phyloP scores from a whole-genome alignment of 2,797 vertebrate species.

The Intellagama lesueurii region DNA sequence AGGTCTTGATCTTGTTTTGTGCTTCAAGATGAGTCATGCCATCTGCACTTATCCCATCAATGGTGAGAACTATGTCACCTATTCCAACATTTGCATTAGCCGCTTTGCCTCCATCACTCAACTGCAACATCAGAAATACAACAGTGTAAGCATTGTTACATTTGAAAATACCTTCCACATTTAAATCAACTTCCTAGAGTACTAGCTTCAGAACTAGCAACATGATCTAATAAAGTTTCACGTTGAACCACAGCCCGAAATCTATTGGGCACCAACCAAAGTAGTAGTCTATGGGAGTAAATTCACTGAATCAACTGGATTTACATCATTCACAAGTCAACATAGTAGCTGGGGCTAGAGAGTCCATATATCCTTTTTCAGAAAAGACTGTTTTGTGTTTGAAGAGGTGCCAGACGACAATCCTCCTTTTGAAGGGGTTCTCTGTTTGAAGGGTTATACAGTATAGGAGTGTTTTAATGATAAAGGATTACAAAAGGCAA shows the following conservation, averaged over 20 bases:
- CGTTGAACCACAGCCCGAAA: background rate
- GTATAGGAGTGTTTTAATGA: no score
- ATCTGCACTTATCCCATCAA: slow-evolving; percentile 90
- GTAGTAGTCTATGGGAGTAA: no score
- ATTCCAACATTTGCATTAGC: slow-evolving; percentile 88
- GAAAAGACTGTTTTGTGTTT: no score
- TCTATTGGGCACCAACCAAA: no score
- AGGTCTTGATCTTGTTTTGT: slow-evolving; percentile 99
- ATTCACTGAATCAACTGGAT: no score
- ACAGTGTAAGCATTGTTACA: slow-evolving; percentile 4
- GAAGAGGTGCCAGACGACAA: no score
- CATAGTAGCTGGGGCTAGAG: no score
- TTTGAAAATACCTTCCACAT: background rate
- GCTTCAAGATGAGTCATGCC: slow-evolving; percentile 98
- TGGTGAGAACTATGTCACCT: slow-evolving; percentile 93
- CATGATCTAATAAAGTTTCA: background rate
- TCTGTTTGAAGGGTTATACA: no score
- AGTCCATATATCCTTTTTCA: no score
- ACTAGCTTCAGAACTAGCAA: background rate
- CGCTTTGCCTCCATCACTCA: slow-evolving; percentile 94
- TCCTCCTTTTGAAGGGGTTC: no score
- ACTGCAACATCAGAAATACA: slow-evolving; percentile 77
- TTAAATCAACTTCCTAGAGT: background rate
- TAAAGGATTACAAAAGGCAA: no score
- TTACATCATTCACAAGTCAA: no score